Conservation (phyloP, 2,113 vertebrate genomes). For the Nanorana parkeri region DNA sequence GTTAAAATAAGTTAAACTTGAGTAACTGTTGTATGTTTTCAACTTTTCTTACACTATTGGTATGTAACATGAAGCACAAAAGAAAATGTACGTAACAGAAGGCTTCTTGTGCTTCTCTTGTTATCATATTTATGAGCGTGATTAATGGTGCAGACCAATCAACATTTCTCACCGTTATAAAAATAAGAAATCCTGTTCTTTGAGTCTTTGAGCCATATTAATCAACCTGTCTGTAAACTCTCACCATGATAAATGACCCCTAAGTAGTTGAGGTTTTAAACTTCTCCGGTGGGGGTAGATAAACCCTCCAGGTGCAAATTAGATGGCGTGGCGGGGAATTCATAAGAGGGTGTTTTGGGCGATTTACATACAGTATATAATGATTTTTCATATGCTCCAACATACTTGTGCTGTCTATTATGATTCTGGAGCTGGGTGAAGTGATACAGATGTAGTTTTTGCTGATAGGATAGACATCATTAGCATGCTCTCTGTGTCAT, state of each 20-base stretch:
- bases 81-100: neutral
- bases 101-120: neutral
- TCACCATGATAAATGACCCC: neutral
- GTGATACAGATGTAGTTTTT: neutral
- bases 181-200: slow-evolving; percentile 13
- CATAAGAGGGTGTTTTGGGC: neutral
- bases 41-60: too few species aligned
- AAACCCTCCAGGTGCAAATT: neutral
- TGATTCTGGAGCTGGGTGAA: neutral
- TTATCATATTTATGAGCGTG: neutral
- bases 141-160: neutral
- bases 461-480: neutral
- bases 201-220: neutral
- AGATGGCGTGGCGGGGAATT: neutral
- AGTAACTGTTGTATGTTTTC: too few species aligned
- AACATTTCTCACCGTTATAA: neutral
- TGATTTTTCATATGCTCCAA: neutral
- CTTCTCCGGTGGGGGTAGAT: neutral
- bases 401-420: neutral
- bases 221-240: neutral
- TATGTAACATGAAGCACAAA: too few species aligned
- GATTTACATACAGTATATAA: too few species aligned
- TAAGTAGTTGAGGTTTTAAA: neutral
- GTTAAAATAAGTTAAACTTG: too few species aligned
- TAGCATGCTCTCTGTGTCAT: too few species aligned